Conservation (phyloP, 2,113 vertebrate species). For the Bucco capensis region DNA sequence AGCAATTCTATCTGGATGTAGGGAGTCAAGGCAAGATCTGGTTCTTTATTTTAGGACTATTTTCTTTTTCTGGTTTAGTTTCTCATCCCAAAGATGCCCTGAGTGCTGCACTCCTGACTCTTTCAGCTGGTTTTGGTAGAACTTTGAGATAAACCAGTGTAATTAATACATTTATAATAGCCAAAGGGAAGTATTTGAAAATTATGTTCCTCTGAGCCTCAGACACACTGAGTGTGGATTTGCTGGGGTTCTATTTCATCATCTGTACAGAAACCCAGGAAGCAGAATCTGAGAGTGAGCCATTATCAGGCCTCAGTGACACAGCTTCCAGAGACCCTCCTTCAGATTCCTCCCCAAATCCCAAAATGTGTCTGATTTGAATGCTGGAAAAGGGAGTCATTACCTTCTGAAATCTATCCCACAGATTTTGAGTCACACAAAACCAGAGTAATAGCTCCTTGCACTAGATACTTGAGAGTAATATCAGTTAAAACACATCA, state of each 20-base stretch:
- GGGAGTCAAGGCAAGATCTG: not conserved
- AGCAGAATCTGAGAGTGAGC: not conserved
- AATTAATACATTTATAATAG: not conserved
- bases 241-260: not conserved
- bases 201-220: not conserved
- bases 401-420: not conserved
- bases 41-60: not conserved
- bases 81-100: not conserved
- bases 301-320: not conserved
- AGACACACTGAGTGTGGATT: not conserved
- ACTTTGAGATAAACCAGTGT: not conserved
- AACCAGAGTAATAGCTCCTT: not conserved
- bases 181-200: not conserved
- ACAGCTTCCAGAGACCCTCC: not conserved
- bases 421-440: not conserved
- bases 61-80: not conserved
- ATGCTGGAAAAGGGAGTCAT: not conserved
- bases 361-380: not conserved
- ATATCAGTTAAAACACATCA: not conserved
- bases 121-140: not conserved
- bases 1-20: not conserved
- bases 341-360: not conserved
- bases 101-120: not conserved
- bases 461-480: not conserved
- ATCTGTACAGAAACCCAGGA: not conserved